These are phyloP conservation scores for Coendou prehensilis DNA, from an alignment of 2,797 vertebrate species.

Conservation along the genomic window DNA sequence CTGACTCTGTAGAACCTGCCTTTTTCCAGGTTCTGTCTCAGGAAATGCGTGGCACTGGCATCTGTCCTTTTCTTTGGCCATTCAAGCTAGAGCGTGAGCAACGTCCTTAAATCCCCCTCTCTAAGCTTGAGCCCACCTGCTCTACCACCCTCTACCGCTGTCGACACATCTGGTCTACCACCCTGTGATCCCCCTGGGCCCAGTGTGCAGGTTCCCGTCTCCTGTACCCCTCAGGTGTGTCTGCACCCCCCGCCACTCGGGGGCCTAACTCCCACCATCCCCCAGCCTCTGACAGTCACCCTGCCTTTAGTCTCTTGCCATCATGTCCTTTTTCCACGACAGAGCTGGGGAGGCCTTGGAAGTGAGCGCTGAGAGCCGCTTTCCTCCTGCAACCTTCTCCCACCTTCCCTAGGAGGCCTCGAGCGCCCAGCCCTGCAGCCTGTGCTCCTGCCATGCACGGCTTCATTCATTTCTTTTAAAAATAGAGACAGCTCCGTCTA, in stretches of 20 bases:
- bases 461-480: conserved; percentile 9
- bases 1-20: neutral
- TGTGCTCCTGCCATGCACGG: neutral
- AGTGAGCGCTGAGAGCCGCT: neutral
- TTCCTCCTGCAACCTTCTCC: conserved; percentile 27
- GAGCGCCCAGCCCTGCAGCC: neutral
- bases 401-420: neutral
- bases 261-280: neutral
- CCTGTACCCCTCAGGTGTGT: neutral
- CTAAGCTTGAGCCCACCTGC: no score
- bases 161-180: neutral
- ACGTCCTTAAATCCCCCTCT: neutral
- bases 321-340: neutral
- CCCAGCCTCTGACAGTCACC: neutral
- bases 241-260: neutral
- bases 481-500: neutral
- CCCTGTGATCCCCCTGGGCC: neutral
- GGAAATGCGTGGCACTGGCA: neutral
- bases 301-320: neutral
- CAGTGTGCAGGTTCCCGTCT: neutral
- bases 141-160: no score
- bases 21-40: neutral
- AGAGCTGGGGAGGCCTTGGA: neutral
- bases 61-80: neutral
- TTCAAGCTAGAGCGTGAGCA: neutral